Conservation (phyloP, 2,113 vertebrate genomes). For the Thunnus maccoyii region DNA sequence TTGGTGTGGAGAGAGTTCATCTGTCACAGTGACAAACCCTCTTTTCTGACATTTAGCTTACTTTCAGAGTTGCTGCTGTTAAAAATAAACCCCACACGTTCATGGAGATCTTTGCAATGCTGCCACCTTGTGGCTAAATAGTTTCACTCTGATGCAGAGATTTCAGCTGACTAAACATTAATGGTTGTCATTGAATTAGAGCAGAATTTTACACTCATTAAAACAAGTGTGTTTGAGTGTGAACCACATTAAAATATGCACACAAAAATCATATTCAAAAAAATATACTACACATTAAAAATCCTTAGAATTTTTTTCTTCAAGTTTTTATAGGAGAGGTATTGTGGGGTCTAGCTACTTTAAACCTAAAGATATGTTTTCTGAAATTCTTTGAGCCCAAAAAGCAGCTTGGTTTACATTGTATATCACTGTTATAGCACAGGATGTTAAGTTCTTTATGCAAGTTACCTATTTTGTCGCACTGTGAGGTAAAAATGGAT, state of each 20-base stretch:
- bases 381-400: not conserved
- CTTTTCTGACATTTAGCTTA: not conserved
- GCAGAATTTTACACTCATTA: not conserved
- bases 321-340: not conserved
- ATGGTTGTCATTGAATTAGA: not conserved
- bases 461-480: not conserved
- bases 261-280: not conserved
- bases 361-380: not conserved
- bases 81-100: conserved; percentile 4
- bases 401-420: not conserved
- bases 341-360: not conserved
- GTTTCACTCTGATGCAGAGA: not conserved
- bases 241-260: not conserved
- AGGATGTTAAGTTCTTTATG: not conserved
- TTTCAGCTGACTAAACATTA: not conserved
- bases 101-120: conserved; percentile 15
- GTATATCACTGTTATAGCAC: not conserved
- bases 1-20: not conserved
- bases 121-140: conserved; percentile 63
- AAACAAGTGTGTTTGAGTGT: not conserved
- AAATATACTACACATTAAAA: not conserved
- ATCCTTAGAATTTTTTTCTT: not conserved
- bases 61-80: not conserved
- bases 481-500: not conserved
- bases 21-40: not conserved